Base-by-base conservation (phyloP, 2,113 vertebrate genomes). In the Pelecanus crispus region DNA sequence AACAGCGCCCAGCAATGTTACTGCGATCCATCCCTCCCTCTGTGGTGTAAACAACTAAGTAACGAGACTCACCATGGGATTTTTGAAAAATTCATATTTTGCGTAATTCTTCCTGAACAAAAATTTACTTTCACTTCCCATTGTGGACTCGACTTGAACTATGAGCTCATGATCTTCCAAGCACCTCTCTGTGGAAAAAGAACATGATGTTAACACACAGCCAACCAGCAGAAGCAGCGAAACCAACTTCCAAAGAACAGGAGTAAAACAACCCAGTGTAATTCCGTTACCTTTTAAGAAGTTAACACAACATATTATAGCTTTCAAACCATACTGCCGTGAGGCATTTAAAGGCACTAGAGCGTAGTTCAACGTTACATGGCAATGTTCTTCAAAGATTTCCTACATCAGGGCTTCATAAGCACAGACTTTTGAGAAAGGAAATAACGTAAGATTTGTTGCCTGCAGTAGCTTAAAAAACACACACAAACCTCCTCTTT, bases 51-150 rank as follows among this genome's bases (percentile, higher is more conserved):
- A 81, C 59, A 92, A 50, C 34, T 38, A 83, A 80, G 59, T 9
- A 94, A 89, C 5, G 28, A 66, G 73, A 98, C 98, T 98, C 82
- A 99, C 99, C 98, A 98, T 91, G 26, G 99, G 99, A 96, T 98
- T 99, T 98, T 99, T 99, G 98, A 99, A 99, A 97, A 99, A 99
- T 98, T 99, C 99, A 2, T 99, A 99, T 98, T 99, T 99, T 96
- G 99, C 99, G 77, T 99, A 99, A 98, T 99, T 99, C 98, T 99
- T 99, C 97, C 99, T 98, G 98, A 99, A 99, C 86, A 99, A 97
- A 97, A 99, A 99, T 98, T 98, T 99, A 83, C 99, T 99, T 84
- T 99, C 99, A n/a, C 98, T 99, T 95, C 97, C 98, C 99, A 99
- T 99, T 73, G 98, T 98, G 65, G 98, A 98, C 86, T 99, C 99